phyloP scores from a whole-genome alignment of 30 jellyfish, hydroid and myxozoan genomes.

The Turritopsis rubra region DNA sequence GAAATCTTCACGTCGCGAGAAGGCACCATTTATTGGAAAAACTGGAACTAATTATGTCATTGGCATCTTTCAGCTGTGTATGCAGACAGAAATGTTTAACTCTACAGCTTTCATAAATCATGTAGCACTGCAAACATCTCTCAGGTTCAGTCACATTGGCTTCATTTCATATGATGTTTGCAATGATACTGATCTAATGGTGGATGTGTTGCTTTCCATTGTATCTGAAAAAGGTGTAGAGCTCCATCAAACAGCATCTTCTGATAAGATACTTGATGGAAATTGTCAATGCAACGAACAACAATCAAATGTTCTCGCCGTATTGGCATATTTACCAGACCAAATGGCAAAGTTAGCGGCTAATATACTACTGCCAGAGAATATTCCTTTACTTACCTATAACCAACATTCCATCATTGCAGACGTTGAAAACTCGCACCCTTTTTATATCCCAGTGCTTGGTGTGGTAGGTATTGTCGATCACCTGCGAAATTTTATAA shows the following conservation, averaged over 20 bases:
- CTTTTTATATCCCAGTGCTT: background rate
- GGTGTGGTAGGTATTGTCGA: background rate
- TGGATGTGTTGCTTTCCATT: background rate
- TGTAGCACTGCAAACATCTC: background rate
- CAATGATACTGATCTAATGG: background rate
- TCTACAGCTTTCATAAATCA: background rate
- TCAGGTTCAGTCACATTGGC: background rate
- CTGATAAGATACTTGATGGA: background rate
- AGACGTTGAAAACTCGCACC: conserved; percentile 1
- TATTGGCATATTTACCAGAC: conserved; percentile 1
- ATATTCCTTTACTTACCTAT: background rate
- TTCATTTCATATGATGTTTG: conserved; percentile 10
- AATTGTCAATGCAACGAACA: background rate
- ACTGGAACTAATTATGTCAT: background rate
- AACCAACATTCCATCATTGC: background rate
- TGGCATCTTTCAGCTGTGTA: background rate
- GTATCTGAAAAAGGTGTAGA: background rate
- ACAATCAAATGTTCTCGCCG: background rate
- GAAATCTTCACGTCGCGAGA: background rate
- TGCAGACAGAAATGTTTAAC: background rate
- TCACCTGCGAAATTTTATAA: background rate
- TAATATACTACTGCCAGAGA: background rate
- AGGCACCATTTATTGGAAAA: background rate
- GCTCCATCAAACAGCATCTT: background rate
- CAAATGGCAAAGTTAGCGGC: background rate